phyloP scores from a whole-genome alignment of 2,113 vertebrate species.

The Thalassoma bifasciatum region DNA sequence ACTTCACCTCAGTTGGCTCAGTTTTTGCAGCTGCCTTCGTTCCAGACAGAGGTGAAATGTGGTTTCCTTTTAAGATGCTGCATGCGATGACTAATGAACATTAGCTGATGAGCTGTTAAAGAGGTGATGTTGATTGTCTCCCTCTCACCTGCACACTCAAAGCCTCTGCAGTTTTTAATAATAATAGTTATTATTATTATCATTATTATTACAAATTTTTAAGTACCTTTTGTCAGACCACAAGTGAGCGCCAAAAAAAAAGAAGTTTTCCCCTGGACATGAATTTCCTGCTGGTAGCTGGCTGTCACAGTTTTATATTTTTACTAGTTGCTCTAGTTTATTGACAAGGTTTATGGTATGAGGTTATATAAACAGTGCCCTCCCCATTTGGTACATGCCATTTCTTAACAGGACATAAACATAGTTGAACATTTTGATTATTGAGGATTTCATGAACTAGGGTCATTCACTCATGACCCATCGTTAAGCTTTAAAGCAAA shows the following conservation, averaged over 20 bases:
- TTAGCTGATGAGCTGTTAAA: constrained; percentile 70
- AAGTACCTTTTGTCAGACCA: neutral
- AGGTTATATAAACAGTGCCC: no score
- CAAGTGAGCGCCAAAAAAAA: constrained; percentile 12
- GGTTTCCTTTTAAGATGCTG: constrained; percentile 53
- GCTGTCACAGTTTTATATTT: neutral
- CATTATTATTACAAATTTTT: no score
- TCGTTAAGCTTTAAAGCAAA: no score
- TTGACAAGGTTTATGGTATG: no score
- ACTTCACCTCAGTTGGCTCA: constrained; percentile 55
- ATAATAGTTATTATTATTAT: no score
- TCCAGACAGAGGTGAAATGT: constrained; percentile 64
- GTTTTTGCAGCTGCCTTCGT: constrained; percentile 46
- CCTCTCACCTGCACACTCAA: constrained; percentile 37
- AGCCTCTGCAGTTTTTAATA: constrained; percentile 15
- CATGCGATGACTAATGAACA: constrained; percentile 63
- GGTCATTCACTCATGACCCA: no score
- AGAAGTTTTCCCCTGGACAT: neutral
- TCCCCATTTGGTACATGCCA: no score
- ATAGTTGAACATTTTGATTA: no score
- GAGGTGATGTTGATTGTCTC: constrained; percentile 48
- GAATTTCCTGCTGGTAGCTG: neutral
- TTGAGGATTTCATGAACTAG: no score
- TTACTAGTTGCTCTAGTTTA: no score
- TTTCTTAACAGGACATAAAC: no score